Evolutionary conservation across 2,888 invertebrate genomes (phyloP).

Genomic region (Pachliopta kotzebuea): DNA sequence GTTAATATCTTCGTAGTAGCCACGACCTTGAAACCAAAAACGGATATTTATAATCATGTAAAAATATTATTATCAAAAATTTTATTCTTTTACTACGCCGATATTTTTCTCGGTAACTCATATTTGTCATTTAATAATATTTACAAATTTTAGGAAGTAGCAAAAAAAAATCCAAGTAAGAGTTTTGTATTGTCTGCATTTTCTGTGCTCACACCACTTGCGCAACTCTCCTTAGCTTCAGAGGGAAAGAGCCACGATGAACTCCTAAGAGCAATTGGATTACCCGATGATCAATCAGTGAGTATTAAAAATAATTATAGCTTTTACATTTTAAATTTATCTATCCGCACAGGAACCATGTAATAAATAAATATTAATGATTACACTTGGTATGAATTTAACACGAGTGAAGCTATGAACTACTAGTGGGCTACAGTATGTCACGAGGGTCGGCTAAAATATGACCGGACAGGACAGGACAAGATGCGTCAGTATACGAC

Average conservation of each 20-base stretch:
- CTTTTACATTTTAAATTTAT: neutral
- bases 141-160: slow-evolving; percentile 50
- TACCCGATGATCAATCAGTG: slow-evolving; percentile 54
- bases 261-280: slow-evolving; percentile 50
- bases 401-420: too few relatives aligned
- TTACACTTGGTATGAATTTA: too few relatives aligned
- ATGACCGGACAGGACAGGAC: too few relatives aligned
- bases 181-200: slow-evolving; percentile 69
- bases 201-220: slow-evolving; percentile 65
- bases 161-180: slow-evolving; percentile 43
- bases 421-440: too few relatives aligned
- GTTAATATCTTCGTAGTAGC: too few relatives aligned
- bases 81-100: neutral
- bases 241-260: slow-evolving; percentile 60
- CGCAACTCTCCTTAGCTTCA: slow-evolving; percentile 57
- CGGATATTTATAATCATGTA: too few relatives aligned
- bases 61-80: too few relatives aligned
- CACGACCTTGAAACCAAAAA: too few relatives aligned
- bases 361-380: neutral
- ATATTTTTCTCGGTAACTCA: neutral
- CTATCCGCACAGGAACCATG: neutral
- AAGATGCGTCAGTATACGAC: too few relatives aligned
- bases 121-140: neutral
- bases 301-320: neutral
- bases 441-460: too few relatives aligned